Percentiles rank a stretch among this genome's conserved stretches.
Evolutionary conservation across 1,140 invertebrate species (phyloP).

Genomic region (Pseudomyrmex flavicornis): DNA sequence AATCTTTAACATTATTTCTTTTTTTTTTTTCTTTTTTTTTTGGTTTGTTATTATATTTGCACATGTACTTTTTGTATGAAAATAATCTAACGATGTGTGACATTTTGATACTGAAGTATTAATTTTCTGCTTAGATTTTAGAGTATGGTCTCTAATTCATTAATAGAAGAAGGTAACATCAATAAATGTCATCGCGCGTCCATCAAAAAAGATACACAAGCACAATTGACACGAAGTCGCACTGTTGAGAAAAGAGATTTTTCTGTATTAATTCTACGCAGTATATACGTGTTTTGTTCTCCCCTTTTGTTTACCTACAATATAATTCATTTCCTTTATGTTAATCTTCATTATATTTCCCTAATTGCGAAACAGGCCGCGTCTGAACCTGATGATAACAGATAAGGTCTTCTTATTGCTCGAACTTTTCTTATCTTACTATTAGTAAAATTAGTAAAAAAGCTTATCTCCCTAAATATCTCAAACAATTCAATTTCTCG

Average conservation of each 20-base stretch:
- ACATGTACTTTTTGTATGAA: neutral
- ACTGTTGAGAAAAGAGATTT: slow-evolving; percentile 66
- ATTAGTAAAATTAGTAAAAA: neutral
- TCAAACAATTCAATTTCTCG: neutral
- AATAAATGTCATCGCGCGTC: neutral
- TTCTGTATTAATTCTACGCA: slow-evolving; percentile 71
- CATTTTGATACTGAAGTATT: neutral
- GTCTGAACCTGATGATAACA: slow-evolving; percentile 45
- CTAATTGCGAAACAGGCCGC: slow-evolving; percentile 53
- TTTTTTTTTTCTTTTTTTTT: neutral
- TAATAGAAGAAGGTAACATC: neutral
- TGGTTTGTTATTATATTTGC: neutral
- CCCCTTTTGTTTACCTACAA: slow-evolving; percentile 53
- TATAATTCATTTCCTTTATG: slow-evolving; percentile 62
- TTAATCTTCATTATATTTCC: slow-evolving; percentile 53
- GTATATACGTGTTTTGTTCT: slow-evolving; percentile 67
- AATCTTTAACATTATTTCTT: slow-evolving; percentile 38
- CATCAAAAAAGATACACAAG: slow-evolving; percentile 19
- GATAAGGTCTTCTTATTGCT: slow-evolving; percentile 38
- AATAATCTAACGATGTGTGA: neutral
- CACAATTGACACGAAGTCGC: slow-evolving; percentile 72
- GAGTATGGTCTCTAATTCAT: neutral
- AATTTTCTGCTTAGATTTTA: slow-evolving; percentile 10
- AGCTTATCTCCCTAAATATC: neutral
- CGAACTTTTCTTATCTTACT: slow-evolving; percentile 5